phyloP scores from a whole-genome alignment of 2,797 vertebrate species.

The Oryzias dopingdopingensis region DNA sequence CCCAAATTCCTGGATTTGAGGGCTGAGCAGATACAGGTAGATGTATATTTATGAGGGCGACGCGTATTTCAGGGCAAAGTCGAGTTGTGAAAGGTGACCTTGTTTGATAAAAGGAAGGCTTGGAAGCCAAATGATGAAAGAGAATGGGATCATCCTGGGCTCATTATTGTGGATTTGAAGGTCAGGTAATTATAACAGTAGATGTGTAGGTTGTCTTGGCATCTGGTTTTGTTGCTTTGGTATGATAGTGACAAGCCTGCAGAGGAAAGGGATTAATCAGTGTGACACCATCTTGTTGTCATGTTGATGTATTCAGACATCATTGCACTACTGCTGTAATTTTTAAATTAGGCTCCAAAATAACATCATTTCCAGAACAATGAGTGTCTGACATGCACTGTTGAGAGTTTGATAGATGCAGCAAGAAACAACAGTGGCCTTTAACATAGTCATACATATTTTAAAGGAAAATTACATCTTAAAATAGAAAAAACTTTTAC shows the following conservation, averaged over 20 bases:
- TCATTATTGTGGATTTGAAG: conserved; percentile 81
- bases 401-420: too few species aligned
- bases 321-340: conserved; percentile 30
- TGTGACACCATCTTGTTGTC: conserved; percentile 67
- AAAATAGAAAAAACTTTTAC: too few species aligned
- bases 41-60: conserved; percentile 76
- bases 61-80: conserved; percentile 68
- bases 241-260: conserved; percentile 68
- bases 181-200: conserved; percentile 78
- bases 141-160: conserved; percentile 72
- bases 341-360: conserved; percentile 1
- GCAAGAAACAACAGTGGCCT: too few species aligned
- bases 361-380: not conserved
- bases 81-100: conserved; percentile 75
- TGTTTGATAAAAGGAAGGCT: conserved; percentile 76
- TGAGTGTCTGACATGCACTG: conserved; percentile 16
- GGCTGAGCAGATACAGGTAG: conserved; percentile 67
- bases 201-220: conserved; percentile 67
- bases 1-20: conserved; percentile 34
- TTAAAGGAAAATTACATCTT: too few species aligned
- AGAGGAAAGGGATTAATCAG: conserved; percentile 71
- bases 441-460: too few species aligned
- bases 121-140: conserved; percentile 77
- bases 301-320: conserved; percentile 70
- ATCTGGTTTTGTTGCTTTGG: conserved; percentile 78